Percentiles rank a stretch among this genome's conserved stretches.
These are phyloP conservation scores for Arizona elegans DNA, from an alignment of 2,113 vertebrate genomes.

Conservation along the genomic window DNA sequence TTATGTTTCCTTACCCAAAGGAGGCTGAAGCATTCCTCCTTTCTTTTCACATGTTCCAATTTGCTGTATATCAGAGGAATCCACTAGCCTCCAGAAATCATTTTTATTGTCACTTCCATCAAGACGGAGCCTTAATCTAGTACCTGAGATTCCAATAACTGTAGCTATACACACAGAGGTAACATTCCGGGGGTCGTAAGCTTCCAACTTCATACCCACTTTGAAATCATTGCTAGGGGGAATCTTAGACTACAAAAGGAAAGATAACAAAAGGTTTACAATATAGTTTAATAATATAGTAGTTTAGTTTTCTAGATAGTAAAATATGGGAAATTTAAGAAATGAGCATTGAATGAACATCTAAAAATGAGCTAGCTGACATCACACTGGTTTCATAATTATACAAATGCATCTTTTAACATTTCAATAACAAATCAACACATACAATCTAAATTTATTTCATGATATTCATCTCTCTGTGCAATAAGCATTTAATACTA, in stretches of 20 bases:
- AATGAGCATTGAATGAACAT: neutral
- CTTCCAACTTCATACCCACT: constrained; percentile 95
- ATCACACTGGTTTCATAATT: neutral
- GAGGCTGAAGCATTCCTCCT: constrained; percentile 94
- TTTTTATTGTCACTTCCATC: constrained; percentile 96
- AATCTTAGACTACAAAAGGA: constrained; percentile 76
- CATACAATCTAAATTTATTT: neutral
- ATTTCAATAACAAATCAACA: neutral
- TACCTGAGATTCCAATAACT: constrained; percentile 86
- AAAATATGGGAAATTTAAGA: neutral
- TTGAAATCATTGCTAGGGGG: constrained; percentile 93
- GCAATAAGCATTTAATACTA: neutral
- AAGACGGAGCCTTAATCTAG: constrained; percentile 84
- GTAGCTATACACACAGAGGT: constrained; percentile 92
- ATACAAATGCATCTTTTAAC: neutral
- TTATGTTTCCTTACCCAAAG: constrained; percentile 77
- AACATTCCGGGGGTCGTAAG: constrained; percentile 86
- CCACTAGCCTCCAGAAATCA: constrained; percentile 95
- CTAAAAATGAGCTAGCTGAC: neutral
- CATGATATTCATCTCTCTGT: neutral
- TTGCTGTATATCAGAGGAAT: constrained; percentile 93
- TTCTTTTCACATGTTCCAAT: constrained; percentile 93
- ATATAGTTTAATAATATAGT: neutral
- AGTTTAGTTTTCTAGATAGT: neutral
- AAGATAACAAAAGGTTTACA: constrained; percentile 4